Conservation (phyloP, 2,113 vertebrate species). For the Alouatta palliata region DNA sequence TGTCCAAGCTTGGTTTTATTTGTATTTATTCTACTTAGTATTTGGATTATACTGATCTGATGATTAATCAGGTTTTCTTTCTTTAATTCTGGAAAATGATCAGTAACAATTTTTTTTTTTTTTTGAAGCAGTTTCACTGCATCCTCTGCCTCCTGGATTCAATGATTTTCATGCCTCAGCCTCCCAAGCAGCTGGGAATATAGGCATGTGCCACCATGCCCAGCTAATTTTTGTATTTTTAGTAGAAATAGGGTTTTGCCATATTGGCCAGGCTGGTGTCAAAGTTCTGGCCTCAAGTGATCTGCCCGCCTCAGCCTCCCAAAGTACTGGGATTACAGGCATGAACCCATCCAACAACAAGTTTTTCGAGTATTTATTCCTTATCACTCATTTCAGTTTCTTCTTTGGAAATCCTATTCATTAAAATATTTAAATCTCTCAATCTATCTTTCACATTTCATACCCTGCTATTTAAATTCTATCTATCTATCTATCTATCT, state of each 20-base stretch:
- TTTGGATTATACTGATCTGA: not conserved
- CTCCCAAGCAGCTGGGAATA: no score
- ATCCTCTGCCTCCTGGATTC: no score
- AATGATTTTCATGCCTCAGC: no score
- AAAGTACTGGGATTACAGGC: no score
- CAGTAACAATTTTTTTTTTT: not conserved
- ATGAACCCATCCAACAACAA: not conserved
- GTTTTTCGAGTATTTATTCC: slow-evolving; percentile 1
- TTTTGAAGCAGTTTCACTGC: no score
- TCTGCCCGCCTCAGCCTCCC: no score
- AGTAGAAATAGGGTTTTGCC: no score
- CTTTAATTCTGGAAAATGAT: slow-evolving; percentile 22
- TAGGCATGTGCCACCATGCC: no score
- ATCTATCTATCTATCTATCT: not conserved
- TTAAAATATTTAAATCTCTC: not conserved
- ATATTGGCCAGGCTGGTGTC: no score
- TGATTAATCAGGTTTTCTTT: not conserved
- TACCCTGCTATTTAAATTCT: not conserved
- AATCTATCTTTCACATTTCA: not conserved
- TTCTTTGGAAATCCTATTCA: slow-evolving; percentile 1
- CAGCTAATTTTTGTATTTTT: no score
- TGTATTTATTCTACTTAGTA: not conserved
- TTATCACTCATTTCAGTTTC: not conserved
- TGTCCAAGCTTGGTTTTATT: not conserved
- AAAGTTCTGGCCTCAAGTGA: no score